Evolutionary conservation across 1,140 invertebrate species (phyloP), one percentile per base, ranked within the genome.

Genomic region (Prorops nasuta): DNA sequence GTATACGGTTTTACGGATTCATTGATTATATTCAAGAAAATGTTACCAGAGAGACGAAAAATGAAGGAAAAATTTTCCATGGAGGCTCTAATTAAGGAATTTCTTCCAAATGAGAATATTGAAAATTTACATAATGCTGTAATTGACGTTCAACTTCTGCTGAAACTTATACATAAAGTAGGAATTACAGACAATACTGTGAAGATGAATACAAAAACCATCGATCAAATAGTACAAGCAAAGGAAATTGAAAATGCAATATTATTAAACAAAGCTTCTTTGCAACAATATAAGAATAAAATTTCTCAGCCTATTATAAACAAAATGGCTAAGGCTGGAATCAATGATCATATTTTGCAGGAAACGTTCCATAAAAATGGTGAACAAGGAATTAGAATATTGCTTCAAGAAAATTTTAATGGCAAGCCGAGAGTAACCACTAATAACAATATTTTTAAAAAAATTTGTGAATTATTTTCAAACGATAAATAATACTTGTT

Each of bases 11-110:
- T 31, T 34, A 8, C 42, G 3, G 42, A 44, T 19, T 31, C 42
- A 6, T 7, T 44, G 4, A 3, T 19, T 9, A 16, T 42, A 22
- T 42, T 24, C 2, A 42, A 18, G 14, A 42, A 42, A 42, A 21
- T 21, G 15, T 28, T 42, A 42, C 40, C 40, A 22, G 40, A 42
- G 6, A 21, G 21, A 8, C n/a, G 6, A n/a, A 42, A 42, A 42
- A 12, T n/a, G 3, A 42, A 42, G 14, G 4, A 21, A 3, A 15
- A n/a, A n/a, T 42, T 22, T 15, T 4, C 18, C 3, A 3, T 21
- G 24, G 21, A 21, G 17, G 21, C 18, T 6, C n/a, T 22, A 24
- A 12, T 14, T 4, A 7, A 22, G 22, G 12, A 42, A 28, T 42
- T 21, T 42, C 7, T 42, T 6, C 18, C 19, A 6, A 3, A 22